Conservation (phyloP, 2,888 invertebrate species). For the Nomada goodeniana region DNA sequence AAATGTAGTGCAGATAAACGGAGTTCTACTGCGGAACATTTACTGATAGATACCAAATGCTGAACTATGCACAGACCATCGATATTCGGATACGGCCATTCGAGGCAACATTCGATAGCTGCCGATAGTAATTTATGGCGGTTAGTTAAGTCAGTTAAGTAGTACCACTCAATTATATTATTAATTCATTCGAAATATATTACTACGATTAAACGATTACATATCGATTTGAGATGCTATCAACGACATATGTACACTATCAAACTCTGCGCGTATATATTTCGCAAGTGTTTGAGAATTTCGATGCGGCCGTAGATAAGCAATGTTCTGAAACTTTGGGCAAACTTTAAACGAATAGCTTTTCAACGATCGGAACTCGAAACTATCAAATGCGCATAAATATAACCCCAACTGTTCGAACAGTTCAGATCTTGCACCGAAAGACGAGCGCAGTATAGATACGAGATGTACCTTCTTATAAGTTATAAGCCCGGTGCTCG, state of each 20-base stretch:
- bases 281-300: background rate
- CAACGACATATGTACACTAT: too few relatives aligned
- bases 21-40: background rate
- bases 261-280: background rate
- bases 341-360: background rate
- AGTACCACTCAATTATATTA: too few relatives aligned
- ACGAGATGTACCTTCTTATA: too few relatives aligned
- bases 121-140: conserved; percentile 2
- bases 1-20: too few relatives aligned
- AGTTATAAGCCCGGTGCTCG: too few relatives aligned
- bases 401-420: background rate
- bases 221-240: too few relatives aligned
- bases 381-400: conserved; percentile 27
- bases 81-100: too few relatives aligned
- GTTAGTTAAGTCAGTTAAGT: background rate
- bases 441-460: too few relatives aligned
- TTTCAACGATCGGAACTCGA: background rate
- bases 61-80: too few relatives aligned
- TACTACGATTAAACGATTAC: background rate
- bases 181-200: background rate
- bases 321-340: background rate
- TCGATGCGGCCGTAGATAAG: background rate
- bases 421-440: background rate
- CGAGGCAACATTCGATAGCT: background rate
- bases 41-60: background rate